These are phyloP conservation scores for Anguilla marmorata DNA, from an alignment of 2,797 vertebrate species.

Conservation along the genomic window DNA sequence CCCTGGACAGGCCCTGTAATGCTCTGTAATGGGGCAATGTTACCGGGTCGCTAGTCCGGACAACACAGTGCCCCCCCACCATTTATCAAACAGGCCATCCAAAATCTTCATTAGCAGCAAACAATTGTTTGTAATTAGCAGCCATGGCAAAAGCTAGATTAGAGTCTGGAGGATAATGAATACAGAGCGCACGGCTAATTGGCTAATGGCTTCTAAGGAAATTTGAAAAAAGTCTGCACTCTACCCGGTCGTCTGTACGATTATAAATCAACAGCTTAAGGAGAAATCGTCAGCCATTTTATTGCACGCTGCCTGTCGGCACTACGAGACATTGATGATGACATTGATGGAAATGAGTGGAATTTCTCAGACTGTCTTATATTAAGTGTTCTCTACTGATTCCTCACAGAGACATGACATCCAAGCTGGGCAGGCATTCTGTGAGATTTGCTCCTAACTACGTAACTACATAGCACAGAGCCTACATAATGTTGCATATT, in stretches of 20 bases:
- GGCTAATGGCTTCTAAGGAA: slow-evolving; percentile 47
- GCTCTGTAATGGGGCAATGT: neutral
- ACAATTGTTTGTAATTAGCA: slow-evolving; percentile 62
- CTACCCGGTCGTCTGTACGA: slow-evolving; percentile 45
- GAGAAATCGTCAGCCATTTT: neutral
- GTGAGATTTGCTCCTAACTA: neutral
- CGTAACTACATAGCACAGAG: neutral
- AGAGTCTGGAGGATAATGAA: slow-evolving; percentile 49
- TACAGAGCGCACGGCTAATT: slow-evolving; percentile 49
- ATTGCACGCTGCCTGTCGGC: neutral
- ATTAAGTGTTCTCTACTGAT: neutral
- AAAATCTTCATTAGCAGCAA: slow-evolving; percentile 55
- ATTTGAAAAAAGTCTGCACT: slow-evolving; percentile 41
- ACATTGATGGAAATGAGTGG: neutral
- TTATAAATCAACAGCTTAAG: slow-evolving; percentile 27
- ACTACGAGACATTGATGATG: neutral
- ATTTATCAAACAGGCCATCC: slow-evolving; percentile 50
- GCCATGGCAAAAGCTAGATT: slow-evolving; percentile 58
- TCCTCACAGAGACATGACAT: neutral
- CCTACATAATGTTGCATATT: neutral
- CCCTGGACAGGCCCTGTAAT: neutral
- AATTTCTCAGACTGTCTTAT: neutral
- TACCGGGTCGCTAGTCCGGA: neutral
- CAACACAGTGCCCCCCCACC: slow-evolving; percentile 28
- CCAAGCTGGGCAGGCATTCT: neutral